A percentile compares a stretch with the other conserved stretches of the same genome.
These are phyloP conservation scores for Oreochromis grahami DNA, from an alignment of 2,797 vertebrate genomes.

Conservation along the genomic window DNA sequence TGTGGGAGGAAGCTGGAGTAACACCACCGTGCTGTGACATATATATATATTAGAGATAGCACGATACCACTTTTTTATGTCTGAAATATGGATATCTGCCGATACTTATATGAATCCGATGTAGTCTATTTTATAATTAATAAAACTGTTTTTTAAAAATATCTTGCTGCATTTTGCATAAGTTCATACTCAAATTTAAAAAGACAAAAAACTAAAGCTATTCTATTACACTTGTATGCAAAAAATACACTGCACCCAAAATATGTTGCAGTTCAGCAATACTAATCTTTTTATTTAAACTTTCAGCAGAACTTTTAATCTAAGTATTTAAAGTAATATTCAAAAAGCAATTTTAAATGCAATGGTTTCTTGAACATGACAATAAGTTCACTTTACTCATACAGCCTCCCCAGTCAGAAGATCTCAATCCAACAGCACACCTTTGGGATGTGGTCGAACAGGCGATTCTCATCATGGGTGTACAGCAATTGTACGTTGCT, in stretches of 20 bases:
- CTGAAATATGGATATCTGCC: background rate
- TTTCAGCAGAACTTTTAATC: accelerated
- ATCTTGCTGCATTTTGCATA: background rate
- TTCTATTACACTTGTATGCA: background rate
- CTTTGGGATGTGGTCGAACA: background rate
- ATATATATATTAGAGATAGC: background rate
- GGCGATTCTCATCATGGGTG: background rate
- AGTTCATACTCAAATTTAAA: background rate
- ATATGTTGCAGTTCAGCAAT: background rate
- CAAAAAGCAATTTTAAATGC: background rate
- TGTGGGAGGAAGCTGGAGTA: too few species aligned
- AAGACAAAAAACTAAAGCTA: background rate
- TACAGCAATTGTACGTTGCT: accelerated
- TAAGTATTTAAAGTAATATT: background rate
- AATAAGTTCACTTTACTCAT: background rate
- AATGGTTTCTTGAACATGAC: accelerated
- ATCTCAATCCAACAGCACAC: background rate
- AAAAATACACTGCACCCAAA: background rate
- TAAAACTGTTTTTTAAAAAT: background rate
- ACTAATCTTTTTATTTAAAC: background rate
- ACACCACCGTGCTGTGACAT: too few species aligned
- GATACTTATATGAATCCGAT: background rate
- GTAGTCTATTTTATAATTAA: background rate
- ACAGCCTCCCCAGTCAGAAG: background rate
- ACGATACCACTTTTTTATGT: background rate